Evolutionary conservation across 2,113 vertebrate species (phyloP).

Genomic region (Tupaia chinensis): DNA sequence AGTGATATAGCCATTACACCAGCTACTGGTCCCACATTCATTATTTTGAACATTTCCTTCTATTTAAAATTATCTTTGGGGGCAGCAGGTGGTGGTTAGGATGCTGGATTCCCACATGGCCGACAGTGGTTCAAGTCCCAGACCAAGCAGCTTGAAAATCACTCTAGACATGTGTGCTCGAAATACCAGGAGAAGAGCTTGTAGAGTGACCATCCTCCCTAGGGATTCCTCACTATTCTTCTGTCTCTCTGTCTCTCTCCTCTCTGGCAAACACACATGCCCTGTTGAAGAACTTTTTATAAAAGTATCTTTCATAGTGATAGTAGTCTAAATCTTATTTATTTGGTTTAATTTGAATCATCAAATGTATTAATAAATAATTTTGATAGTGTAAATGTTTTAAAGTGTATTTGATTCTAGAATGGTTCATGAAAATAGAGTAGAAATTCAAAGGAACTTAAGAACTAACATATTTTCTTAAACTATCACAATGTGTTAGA

Average conservation of each 20-base stretch:
- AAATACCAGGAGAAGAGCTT: too few species aligned
- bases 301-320: not conserved
- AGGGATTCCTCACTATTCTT: too few species aligned
- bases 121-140: too few species aligned
- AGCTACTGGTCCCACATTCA: not conserved
- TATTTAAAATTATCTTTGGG: not conserved
- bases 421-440: not conserved
- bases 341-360: not conserved
- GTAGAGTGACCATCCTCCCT: too few species aligned
- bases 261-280: too few species aligned
- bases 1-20: too few species aligned
- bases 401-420: not conserved
- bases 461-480: not conserved
- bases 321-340: not conserved
- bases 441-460: not conserved
- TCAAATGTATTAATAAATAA: not conserved
- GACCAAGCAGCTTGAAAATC: too few species aligned
- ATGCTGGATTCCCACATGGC: too few species aligned
- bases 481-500: not conserved
- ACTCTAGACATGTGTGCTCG: too few species aligned
- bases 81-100: too few species aligned
- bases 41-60: slow-evolving; percentile 12
- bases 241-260: too few species aligned
- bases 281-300: too few species aligned
- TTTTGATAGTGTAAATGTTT: not conserved